A percentile compares a stretch with the other conserved stretches of the same genome.
phyloP scores from a whole-genome alignment of 2,113 vertebrate genomes.

The Colistium nudipinnis region DNA sequence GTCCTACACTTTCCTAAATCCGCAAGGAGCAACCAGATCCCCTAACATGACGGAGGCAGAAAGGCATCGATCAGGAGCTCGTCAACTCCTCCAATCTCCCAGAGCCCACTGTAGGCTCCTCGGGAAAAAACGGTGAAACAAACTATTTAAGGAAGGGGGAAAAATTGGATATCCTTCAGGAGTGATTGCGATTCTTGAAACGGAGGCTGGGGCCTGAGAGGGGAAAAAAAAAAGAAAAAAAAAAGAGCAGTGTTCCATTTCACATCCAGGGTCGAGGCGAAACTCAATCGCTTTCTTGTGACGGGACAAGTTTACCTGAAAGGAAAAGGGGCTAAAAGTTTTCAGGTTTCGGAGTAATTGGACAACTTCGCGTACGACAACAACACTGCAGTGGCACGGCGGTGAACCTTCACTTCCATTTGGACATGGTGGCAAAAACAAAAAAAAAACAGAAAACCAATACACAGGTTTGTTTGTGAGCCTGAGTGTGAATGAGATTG shows the following conservation, averaged over 20 bases:
- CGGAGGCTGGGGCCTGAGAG: conserved; percentile 27
- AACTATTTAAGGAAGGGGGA: conserved; percentile 49
- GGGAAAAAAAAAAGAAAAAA: conserved; percentile 1
- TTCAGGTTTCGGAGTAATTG: conserved; percentile 20
- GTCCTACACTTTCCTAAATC: background rate
- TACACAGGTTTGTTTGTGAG: background rate
- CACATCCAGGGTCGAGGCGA: conserved; percentile 44
- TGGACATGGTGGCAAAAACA: background rate
- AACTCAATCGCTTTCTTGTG: conserved; percentile 53
- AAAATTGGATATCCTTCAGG: conserved; percentile 61
- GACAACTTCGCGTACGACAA: conserved; percentile 16
- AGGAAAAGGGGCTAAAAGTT: conserved; percentile 37
- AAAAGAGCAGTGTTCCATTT: conserved; percentile 26
- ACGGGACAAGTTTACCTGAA: conserved; percentile 34
- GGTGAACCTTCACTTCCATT: background rate
- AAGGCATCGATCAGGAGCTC: conserved; percentile 9
- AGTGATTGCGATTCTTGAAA: conserved; percentile 58
- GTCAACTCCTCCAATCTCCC: conserved; percentile 23
- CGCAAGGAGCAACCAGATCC: conserved; percentile 12
- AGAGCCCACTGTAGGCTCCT: conserved; percentile 44
- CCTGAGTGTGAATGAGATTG: background rate
- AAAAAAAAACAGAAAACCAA: background rate
- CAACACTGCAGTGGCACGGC: background rate
- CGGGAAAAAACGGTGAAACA: conserved; percentile 50
- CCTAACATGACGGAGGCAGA: background rate